Percentiles rank a stretch among this genome's conserved stretches.
Conservation (phyloP, 2,797 vertebrate species). For the Cyclura pinguis region DNA sequence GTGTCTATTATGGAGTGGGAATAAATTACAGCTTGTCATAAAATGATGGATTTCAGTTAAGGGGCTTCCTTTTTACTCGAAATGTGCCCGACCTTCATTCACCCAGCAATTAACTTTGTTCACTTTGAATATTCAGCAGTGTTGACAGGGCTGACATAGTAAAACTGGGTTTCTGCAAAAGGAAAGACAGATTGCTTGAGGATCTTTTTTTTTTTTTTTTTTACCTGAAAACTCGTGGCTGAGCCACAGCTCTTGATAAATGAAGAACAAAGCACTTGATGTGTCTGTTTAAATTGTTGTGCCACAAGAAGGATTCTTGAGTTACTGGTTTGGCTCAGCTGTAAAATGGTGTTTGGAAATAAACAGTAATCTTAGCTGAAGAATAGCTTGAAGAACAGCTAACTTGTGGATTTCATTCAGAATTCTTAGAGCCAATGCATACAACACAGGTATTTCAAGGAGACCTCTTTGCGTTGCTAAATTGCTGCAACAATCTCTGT, state of each 20-base stretch:
- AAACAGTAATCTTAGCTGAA: constrained; percentile 83
- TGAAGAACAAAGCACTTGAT: constrained; percentile 81
- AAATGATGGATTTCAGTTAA: constrained; percentile 86
- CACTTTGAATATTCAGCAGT: constrained; percentile 86
- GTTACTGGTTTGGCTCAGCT: constrained; percentile 75
- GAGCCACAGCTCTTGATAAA: constrained; percentile 76
- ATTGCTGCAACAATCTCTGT: neutral
- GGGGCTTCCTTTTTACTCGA: constrained; percentile 82
- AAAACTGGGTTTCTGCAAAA: constrained; percentile 84
- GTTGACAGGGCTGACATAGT: constrained; percentile 85
- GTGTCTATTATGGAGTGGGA: constrained; percentile 81
- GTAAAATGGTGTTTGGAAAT: constrained; percentile 80
- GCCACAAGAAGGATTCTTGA: constrained; percentile 73
- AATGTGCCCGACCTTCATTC: constrained; percentile 81
- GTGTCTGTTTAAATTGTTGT: constrained; percentile 78
- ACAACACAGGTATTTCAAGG: neutral
- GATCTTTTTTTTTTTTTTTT: constrained; percentile 81
- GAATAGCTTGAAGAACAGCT: constrained; percentile 66
- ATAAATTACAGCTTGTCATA: constrained; percentile 90
- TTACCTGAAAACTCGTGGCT: constrained; percentile 79
- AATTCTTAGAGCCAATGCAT: constrained; percentile 35
- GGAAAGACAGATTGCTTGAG: constrained; percentile 81
- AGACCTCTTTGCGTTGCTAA: neutral
- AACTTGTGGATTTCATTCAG: constrained; percentile 55
- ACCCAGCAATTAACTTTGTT: constrained; percentile 89